Evolutionary conservation across 1,140 invertebrate species (phyloP), one percentile per base, ranked within the genome.

Genomic region (Temnothorax curvispinosus): DNA sequence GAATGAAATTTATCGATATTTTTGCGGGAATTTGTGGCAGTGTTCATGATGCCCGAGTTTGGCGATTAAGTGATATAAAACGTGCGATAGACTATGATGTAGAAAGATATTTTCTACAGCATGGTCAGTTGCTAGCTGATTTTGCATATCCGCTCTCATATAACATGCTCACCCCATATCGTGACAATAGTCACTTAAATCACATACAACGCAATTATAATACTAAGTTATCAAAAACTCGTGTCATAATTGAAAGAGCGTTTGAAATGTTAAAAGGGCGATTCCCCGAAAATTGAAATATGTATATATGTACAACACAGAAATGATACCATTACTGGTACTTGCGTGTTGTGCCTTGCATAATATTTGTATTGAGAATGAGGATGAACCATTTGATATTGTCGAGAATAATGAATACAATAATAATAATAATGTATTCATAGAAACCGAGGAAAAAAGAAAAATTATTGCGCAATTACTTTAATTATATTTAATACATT

Each of bases 181-280:
- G n/a, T n/a, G n/a, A n/a, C 15, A 75, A 75, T 41, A 35, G 52
- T 4, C 72, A 75, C n/a, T 75, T 75, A 58, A 75, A 38, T 58
- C 1, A 13, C 27, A 11, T 75, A 8, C 52, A 75, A 41, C 32
- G 15, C 0, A 75, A 18, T 21, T 75, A 41, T 75, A 75, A 76
- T 8, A 58, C 38, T 6, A 44, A 58, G 60, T 27, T 58, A 1
- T 71, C 67, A 50, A 71, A 32, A 71, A 71, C 67, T 15, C 67
- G 67, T 50, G 21, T 71, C 8, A 50, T 32, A 5, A 71, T 71
- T 4, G 67, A 71, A 18, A 21, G 67, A 27, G 6, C 44, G 3
- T 71, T 71, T 71, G 44, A 44, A 50, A 71, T 21, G 0, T 32
- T 41, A 65, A 65, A 54, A 54, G 52, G 52, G 5, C 4, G 52